Conservation (phyloP, 2,113 vertebrate species). For the Ramphastos sulfuratus region DNA sequence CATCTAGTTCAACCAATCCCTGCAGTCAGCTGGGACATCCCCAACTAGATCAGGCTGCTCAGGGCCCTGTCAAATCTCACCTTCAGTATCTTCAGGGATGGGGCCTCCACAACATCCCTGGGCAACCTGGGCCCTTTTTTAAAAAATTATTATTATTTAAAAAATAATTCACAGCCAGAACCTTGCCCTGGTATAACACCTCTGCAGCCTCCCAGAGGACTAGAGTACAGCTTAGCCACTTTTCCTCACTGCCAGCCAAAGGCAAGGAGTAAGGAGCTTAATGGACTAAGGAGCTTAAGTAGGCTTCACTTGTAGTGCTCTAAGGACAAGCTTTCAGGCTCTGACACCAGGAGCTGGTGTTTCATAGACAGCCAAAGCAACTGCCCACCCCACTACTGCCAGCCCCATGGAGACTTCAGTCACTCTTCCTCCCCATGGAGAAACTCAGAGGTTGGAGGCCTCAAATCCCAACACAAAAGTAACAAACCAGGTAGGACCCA, state of each 20-base stretch:
- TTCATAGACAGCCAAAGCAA: background rate
- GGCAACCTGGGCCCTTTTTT: too few relatives aligned
- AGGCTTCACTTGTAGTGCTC: background rate
- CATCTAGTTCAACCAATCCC: too few relatives aligned
- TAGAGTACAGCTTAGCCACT: background rate
- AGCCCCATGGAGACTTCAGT: background rate
- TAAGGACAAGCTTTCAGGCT: background rate
- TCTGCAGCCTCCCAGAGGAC: rapidly evolving
- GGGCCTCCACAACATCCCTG: too few relatives aligned
- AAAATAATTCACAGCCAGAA: background rate
- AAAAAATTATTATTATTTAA: too few relatives aligned
- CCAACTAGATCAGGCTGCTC: too few relatives aligned
- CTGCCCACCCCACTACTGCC: background rate
- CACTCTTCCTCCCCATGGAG: too few relatives aligned
- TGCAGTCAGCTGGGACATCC: too few relatives aligned
- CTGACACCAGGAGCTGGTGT: background rate
- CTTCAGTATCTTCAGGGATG: too few relatives aligned
- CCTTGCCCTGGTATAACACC: background rate
- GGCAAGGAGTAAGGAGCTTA: background rate
- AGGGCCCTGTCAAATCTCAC: too few relatives aligned
- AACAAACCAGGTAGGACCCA: background rate
- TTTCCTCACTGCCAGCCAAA: background rate
- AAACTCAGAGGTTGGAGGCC: background rate
- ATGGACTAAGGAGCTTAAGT: background rate
- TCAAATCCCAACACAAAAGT: background rate